phyloP scores from a whole-genome alignment of 2,888 invertebrate species.

The Nowickia ferox region DNA sequence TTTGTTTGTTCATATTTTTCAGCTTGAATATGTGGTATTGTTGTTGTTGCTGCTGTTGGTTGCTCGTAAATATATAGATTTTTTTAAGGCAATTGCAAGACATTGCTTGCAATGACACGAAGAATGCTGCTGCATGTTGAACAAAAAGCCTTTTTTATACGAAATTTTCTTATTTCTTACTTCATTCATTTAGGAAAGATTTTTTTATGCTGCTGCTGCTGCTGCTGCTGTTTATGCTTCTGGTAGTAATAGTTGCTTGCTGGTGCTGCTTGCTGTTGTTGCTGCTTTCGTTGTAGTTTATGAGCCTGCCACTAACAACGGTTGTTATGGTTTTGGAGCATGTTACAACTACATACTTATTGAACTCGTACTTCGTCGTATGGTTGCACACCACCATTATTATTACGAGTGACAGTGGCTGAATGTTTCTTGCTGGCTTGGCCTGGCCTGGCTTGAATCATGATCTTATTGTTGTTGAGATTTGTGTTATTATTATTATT shows the following conservation, averaged over 20 bases:
- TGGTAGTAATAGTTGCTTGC: conserved; percentile 42
- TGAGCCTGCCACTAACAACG: conserved; percentile 66
- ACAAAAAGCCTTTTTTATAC: conserved; percentile 63
- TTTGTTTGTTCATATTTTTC: conserved; percentile 49
- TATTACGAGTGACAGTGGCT: conserved; percentile 34
- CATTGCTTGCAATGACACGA: conserved; percentile 71
- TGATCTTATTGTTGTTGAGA: conserved; percentile 58
- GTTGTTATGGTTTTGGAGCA: conserved; percentile 68
- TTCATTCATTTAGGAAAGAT: conserved; percentile 59
- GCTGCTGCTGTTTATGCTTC: conserved; percentile 43
- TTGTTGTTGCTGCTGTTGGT: conserved; percentile 35
- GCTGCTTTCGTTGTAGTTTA: conserved; percentile 60
- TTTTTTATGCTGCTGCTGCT: conserved; percentile 39
- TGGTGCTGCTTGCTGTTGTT: conserved; percentile 31
- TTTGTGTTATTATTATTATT: conserved; percentile 48
- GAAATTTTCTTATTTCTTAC: conserved; percentile 55
- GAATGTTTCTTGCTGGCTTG: conserved; percentile 40
- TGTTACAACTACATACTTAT: conserved; percentile 58
- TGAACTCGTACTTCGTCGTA: conserved; percentile 39
- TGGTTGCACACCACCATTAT: conserved; percentile 15
- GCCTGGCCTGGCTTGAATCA: conserved; percentile 51
- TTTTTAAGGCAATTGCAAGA: conserved; percentile 70
- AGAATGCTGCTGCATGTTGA: conserved; percentile 70
- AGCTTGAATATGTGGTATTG: conserved; percentile 35
- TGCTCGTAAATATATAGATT: conserved; percentile 61